Conservation (phyloP, 2,113 vertebrate species). For the Ochotona curzoniae region DNA sequence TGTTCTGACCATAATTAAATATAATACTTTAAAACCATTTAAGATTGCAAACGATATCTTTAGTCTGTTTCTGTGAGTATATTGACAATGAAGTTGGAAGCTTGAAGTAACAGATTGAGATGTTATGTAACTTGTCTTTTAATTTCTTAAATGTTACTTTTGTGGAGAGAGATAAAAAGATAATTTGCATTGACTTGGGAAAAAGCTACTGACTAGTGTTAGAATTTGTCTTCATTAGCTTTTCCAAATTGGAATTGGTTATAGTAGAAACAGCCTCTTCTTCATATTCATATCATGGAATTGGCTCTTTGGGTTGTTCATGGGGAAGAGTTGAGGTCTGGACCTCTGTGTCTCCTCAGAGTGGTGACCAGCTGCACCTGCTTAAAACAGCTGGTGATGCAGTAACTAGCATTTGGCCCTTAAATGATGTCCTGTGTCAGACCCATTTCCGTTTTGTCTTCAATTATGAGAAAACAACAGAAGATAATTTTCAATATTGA, state of each 20-base stretch:
- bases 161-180: not conserved
- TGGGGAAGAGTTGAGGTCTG: not conserved
- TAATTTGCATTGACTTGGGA: not conserved
- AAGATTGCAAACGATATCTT: not conserved
- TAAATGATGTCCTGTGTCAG: not conserved
- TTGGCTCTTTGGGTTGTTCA: not conserved
- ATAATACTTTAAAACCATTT: not conserved
- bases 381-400: not conserved
- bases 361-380: not conserved
- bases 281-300: not conserved
- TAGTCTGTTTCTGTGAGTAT: not conserved
- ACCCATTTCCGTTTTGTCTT: not conserved
- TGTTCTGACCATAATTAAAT: not conserved
- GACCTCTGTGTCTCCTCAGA: not conserved
- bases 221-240: not conserved
- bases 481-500: conserved; percentile 33
- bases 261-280: not conserved
- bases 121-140: not conserved
- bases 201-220: not conserved
- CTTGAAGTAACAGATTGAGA: not conserved
- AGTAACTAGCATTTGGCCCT: not conserved
- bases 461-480: conserved; percentile 28
- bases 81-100: not conserved
- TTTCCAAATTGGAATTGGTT: not conserved
- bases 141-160: not conserved